Conservation (phyloP, 2,888 invertebrate genomes). For the Boloria selene region DNA sequence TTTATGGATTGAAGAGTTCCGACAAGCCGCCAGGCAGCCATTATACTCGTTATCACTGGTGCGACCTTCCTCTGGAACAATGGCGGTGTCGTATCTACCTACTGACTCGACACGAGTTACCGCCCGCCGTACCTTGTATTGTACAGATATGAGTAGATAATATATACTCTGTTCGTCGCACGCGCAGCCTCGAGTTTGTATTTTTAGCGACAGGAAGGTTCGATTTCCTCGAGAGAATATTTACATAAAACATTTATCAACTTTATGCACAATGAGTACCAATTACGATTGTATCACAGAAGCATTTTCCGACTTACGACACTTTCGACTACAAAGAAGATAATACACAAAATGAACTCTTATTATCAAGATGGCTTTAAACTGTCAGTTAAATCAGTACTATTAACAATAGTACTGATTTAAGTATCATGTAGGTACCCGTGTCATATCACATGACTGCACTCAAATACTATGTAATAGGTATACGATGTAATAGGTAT, state of each 20-base stretch:
- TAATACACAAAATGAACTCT: too few relatives aligned
- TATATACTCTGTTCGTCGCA: conserved; percentile 53
- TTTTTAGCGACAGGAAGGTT: conserved; percentile 78
- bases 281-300: background rate
- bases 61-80: conserved; percentile 63
- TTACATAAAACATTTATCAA: conserved; percentile 49
- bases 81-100: conserved; percentile 44
- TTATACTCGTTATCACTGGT: conserved; percentile 48
- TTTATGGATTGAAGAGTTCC: conserved; percentile 31
- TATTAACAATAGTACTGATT: too few relatives aligned
- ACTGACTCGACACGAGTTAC: conserved; percentile 12
- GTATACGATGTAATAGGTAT: too few relatives aligned
- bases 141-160: conserved; percentile 24
- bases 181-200: conserved; percentile 75
- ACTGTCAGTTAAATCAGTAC: too few relatives aligned
- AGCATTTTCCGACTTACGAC: too few relatives aligned
- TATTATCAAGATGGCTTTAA: too few relatives aligned
- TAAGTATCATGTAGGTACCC: too few relatives aligned
- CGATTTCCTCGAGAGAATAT: conserved; percentile 63
- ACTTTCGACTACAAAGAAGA: too few relatives aligned
- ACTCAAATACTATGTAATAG: too few relatives aligned
- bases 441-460: too few relatives aligned
- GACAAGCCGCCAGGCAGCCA: conserved; percentile 34
- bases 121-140: conserved; percentile 36
- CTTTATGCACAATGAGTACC: conserved; percentile 8